These are phyloP conservation scores for Sinocyclocheilus grahami DNA, from an alignment of 2,113 vertebrate species.

Conservation along the genomic window DNA sequence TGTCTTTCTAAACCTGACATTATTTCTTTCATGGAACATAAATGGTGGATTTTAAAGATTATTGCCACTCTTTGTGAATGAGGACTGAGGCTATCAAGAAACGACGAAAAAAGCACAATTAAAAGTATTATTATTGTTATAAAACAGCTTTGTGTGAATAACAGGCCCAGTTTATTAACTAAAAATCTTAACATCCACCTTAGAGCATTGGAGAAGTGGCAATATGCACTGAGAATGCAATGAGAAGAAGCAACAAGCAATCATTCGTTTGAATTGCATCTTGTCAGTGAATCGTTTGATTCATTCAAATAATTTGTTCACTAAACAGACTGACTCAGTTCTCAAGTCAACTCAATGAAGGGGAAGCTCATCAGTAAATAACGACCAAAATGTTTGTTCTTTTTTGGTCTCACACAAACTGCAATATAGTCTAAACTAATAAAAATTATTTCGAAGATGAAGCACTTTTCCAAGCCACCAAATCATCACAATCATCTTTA, in stretches of 20 bases:
- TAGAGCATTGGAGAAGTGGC: not conserved
- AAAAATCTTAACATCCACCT: not conserved
- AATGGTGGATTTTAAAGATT: not conserved
- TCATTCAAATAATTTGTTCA: not conserved
- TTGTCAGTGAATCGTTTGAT: not conserved
- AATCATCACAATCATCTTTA: not conserved
- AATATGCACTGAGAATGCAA: not conserved
- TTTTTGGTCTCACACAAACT: not conserved
- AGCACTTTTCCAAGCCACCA: constrained; percentile 12
- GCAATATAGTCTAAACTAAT: not conserved
- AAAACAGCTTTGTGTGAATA: not conserved
- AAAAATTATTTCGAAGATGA: not conserved
- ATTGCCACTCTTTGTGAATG: not conserved
- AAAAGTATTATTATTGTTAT: not conserved
- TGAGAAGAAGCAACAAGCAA: not conserved
- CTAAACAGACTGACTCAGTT: not conserved
- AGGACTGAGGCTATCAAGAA: not conserved
- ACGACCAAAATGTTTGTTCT: not conserved
- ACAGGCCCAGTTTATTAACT: not conserved
- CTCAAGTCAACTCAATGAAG: not conserved
- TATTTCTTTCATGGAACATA: not conserved
- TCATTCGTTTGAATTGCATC: not conserved
- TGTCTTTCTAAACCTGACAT: not conserved
- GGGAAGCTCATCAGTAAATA: not conserved
- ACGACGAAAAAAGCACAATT: not conserved